These are phyloP conservation scores for Drosophila serrata DNA, from an alignment of 1,140 invertebrate species.

Conservation along the genomic window DNA sequence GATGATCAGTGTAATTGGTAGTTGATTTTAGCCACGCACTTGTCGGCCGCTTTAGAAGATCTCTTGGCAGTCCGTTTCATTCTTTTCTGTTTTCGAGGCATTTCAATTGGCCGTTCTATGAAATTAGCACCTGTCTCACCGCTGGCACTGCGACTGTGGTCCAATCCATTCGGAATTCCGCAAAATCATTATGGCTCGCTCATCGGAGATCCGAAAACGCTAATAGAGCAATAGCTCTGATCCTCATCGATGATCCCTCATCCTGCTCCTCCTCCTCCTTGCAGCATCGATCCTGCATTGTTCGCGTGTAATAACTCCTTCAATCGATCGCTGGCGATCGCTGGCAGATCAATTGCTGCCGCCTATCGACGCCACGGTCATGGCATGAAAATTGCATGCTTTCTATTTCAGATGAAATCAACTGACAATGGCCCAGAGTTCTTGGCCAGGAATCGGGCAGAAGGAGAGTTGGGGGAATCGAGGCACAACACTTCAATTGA, in stretches of 20 bases:
- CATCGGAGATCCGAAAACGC: conserved; percentile 60
- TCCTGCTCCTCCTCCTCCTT: neutral
- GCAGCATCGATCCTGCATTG: conserved; percentile 46
- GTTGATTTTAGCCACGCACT: conserved; percentile 77
- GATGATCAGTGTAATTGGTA: conserved; percentile 70
- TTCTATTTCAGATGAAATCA: conserved; percentile 84
- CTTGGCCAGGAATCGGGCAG: conserved; percentile 32
- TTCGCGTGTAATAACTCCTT: conserved; percentile 82
- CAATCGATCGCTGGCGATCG: conserved; percentile 69
- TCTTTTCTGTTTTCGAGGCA: conserved; percentile 55
- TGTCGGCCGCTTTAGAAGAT: conserved; percentile 73
- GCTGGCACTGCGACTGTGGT: conserved; percentile 60
- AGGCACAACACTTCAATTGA: conserved; percentile 66
- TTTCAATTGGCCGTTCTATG: conserved; percentile 84
- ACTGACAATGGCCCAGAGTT: conserved; percentile 73
- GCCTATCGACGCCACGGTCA: conserved; percentile 70
- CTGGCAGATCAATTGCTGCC: conserved; percentile 78
- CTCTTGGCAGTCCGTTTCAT: conserved; percentile 10
- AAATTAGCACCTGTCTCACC: conserved; percentile 80
- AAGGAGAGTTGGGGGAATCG: neutral
- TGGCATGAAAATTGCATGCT: conserved; percentile 84
- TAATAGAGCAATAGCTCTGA: conserved; percentile 78
- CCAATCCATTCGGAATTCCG: conserved; percentile 81
- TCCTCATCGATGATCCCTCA: conserved; percentile 50
- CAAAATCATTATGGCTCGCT: conserved; percentile 75